These are phyloP conservation scores for Xestia c-nigrum DNA, from an alignment of 2,888 invertebrate species.

Conservation along the genomic window DNA sequence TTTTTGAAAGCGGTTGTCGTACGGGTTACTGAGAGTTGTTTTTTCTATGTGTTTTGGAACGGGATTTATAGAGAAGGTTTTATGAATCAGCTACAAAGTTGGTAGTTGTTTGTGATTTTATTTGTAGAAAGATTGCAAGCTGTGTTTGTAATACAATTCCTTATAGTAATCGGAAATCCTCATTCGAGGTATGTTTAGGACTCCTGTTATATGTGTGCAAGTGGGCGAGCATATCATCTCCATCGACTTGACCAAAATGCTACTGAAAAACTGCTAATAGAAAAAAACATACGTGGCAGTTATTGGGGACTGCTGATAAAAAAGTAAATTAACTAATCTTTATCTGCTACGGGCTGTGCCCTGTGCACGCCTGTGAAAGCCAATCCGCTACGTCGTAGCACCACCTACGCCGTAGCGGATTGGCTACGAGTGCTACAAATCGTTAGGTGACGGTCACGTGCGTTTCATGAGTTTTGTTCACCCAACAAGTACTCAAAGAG, in stretches of 20 bases:
- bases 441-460: no score
- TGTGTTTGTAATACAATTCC: not conserved
- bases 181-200: not conserved
- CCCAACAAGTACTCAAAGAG: no score
- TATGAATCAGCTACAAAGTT: not conserved
- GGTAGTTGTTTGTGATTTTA: not conserved
- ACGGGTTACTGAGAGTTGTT: not conserved
- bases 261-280: not conserved
- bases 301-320: no score
- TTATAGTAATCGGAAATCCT: not conserved
- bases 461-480: no score
- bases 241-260: not conserved
- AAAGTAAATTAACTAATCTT: no score
- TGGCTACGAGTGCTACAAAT: no score
- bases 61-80: no score
- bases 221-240: not conserved
- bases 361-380: no score
- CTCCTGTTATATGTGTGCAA: not conserved
- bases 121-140: not conserved
- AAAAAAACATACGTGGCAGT: not conserved
- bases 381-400: no score
- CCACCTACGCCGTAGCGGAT: no score
- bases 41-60: not conserved
- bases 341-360: no score
- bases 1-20: conserved; percentile 21